These are phyloP conservation scores for Melanostigma gelatinosum DNA, from an alignment of 2,113 vertebrate species.

Conservation along the genomic window DNA sequence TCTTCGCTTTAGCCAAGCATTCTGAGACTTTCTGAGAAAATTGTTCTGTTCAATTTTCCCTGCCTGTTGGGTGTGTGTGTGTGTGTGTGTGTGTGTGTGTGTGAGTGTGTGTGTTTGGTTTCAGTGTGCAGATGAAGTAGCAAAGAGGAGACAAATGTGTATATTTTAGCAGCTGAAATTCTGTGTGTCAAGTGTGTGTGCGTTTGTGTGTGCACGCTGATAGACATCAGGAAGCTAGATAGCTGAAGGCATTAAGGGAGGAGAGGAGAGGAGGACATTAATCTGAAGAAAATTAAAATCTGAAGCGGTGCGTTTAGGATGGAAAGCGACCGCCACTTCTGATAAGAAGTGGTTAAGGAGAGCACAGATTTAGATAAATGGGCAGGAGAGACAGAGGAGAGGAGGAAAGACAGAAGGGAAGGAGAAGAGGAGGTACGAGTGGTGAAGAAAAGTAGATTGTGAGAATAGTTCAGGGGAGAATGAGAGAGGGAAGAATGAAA, in stretches of 20 bases:
- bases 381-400: constrained; percentile 67
- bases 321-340: constrained; percentile 97
- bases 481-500: background rate
- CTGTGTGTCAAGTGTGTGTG: constrained; percentile 27
- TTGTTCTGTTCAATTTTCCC: constrained; percentile 82
- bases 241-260: constrained; percentile 89
- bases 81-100: constrained; percentile 28
- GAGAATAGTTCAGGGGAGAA: background rate
- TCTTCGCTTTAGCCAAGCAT: constrained; percentile 72
- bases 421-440: constrained; percentile 13
- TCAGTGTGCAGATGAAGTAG: constrained; percentile 15
- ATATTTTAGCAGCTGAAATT: constrained; percentile 46
- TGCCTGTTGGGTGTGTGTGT: constrained; percentile 57
- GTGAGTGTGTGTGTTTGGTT: background rate
- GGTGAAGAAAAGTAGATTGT: constrained; percentile 16
- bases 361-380: constrained; percentile 97
- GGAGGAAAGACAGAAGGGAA: constrained; percentile 26
- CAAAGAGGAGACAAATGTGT: constrained; percentile 52
- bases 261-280: constrained; percentile 90
- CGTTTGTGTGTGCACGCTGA: constrained; percentile 74
- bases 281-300: constrained; percentile 99
- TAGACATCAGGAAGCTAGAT: constrained; percentile 89
- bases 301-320: constrained; percentile 90
- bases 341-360: constrained; percentile 98
- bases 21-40: constrained; percentile 79